Base-by-base conservation (phyloP, 2,113 vertebrate species). In the Callipepla squamata region DNA sequence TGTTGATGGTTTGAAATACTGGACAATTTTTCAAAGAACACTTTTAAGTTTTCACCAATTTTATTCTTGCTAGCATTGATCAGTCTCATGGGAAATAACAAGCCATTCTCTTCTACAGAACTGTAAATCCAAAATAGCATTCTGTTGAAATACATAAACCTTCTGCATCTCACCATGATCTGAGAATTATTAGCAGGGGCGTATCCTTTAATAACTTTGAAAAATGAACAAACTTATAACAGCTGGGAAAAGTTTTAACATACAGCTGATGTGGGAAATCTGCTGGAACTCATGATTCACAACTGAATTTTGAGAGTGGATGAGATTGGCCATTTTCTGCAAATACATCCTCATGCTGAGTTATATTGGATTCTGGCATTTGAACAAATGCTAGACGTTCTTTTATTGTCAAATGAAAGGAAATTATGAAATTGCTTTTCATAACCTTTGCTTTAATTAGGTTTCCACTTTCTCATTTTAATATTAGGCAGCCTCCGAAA, bases 91-190 rank as follows among this genome's bases (percentile, higher is more conserved):
- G 93, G 95, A 96, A 96, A 96, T 96, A 96, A 95, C 79, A 90
- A 92, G 15, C 57, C 76, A 17, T 92, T 89, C 80, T 91, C 91
- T 81, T 17, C 11, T 70, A 80, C 68, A 86, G 73, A 91, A 90
- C 61, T 93, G 65, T 93, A 94, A 96, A 96, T 92, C 93, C 89
- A 91, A 95, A 96, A 96, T 88, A 91, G 36, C 65, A 65, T 96
- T 94, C 85, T 94, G 91, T 53, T 95, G 96, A 96, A 95, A 95
- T 94, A 91, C 48, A 86, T 82, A 87, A 95, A 94, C 72, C 76
- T 94, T 92, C 87, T 94, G 85, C 82, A 51, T 86, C 77, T 92
- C 82, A 88, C 80, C 51, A 13, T 58, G 76, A 88, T 65, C 76
- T 90, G 61, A 95, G 69, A 94, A 78, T 93, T 95, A 93, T 85